phyloP scores from a whole-genome alignment of 2,888 invertebrate genomes.

The Julus scanicus region DNA sequence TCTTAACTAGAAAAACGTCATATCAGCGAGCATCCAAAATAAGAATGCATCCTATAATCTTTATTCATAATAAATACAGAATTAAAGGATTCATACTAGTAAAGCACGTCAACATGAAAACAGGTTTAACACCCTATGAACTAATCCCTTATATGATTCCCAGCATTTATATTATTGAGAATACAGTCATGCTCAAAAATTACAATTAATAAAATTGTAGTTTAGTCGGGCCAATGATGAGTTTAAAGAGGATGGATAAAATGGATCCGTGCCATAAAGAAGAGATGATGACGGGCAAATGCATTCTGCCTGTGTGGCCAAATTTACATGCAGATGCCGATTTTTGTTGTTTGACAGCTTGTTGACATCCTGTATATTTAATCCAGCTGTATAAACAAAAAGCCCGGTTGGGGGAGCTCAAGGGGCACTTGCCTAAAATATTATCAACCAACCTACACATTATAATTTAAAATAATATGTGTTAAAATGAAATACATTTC shows the following conservation, averaged over 20 bases:
- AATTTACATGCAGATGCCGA: background rate
- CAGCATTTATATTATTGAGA: background rate
- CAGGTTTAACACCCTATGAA: background rate
- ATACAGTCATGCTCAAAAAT: background rate
- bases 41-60: background rate
- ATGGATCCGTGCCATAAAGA: background rate
- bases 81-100: background rate
- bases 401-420: background rate
- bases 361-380: background rate
- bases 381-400: conserved; percentile 10
- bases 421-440: background rate
- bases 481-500: background rate
- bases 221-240: background rate
- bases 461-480: background rate
- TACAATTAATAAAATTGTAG: background rate
- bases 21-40: background rate
- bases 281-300: background rate
- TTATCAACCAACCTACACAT: background rate
- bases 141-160: background rate
- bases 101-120: background rate
- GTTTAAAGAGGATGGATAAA: background rate
- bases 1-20: background rate
- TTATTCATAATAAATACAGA: conserved; percentile 27
- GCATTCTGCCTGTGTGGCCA: background rate
- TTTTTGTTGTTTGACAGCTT: background rate